Conservation (phyloP, 2,797 vertebrate species). For the Lepus townsendii region DNA sequence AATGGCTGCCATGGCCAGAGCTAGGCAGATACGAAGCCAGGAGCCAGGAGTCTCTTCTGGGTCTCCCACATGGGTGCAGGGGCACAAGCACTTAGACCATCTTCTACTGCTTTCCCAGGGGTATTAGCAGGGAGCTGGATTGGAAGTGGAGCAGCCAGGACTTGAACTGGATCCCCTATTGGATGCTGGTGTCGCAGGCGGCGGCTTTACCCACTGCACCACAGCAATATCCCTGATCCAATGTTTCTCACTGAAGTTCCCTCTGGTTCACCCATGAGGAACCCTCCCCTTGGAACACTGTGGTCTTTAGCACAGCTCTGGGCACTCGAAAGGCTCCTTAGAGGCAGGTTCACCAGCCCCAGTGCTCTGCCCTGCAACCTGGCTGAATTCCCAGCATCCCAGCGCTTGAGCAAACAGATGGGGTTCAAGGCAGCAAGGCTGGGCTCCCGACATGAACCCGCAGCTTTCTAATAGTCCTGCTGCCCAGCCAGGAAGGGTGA, state of each 20-base stretch:
- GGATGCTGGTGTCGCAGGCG: no score
- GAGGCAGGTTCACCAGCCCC: neutral
- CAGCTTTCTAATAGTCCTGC: neutral
- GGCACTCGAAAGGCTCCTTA: no score
- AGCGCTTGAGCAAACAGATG: neutral
- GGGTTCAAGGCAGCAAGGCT: neutral
- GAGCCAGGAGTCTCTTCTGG: no score
- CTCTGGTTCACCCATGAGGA: neutral
- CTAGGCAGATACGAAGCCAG: neutral
- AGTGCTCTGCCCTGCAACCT: neutral
- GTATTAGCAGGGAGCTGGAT: no score
- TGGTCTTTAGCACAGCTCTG: neutral
- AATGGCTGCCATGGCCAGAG: neutral
- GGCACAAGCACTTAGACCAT: no score
- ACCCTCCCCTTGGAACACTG: no score
- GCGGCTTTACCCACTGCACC: no score
- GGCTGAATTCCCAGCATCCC: neutral
- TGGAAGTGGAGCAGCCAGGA: no score
- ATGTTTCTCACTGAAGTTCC: neutral
- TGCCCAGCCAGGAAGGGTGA: neutral
- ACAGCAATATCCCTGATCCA: no score
- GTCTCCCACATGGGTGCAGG: no score
- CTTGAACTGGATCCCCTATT: no score
- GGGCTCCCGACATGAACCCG: neutral
- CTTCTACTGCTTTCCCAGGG: no score